phyloP scores from a whole-genome alignment of 2,797 vertebrate species.

The Tarsius wallacei region DNA sequence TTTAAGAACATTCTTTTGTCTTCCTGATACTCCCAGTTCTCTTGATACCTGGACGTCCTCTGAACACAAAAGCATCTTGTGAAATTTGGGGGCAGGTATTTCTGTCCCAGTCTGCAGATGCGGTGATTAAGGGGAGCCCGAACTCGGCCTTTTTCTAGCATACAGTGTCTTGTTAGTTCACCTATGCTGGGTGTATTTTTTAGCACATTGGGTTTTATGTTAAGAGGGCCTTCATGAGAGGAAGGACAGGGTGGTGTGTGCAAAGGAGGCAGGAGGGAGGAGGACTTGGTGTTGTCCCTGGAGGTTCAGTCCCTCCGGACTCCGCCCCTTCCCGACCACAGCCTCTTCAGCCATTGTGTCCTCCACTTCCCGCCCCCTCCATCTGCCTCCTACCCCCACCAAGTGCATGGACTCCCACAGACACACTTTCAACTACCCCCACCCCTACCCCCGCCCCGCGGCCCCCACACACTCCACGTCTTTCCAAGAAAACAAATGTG shows the following conservation, averaged over 20 bases:
- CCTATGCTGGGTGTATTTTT: neutral
- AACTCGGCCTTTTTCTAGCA: neutral
- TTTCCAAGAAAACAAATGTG: neutral
- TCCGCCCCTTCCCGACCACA: neutral
- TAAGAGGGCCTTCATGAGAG: neutral
- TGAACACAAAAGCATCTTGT: neutral
- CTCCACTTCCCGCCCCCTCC: too few species aligned
- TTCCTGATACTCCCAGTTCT: neutral
- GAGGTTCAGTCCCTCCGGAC: neutral
- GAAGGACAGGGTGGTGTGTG: neutral
- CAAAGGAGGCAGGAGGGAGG: too few species aligned
- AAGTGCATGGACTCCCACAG: neutral
- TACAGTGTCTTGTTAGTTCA: neutral
- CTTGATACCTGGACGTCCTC: neutral
- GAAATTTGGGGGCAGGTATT: neutral
- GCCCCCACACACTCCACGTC: neutral
- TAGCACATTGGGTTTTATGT: neutral
- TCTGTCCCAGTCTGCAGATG: neutral
- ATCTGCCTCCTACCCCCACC: neutral
- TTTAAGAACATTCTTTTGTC: neutral
- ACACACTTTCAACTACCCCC: too few species aligned
- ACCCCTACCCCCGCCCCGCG: too few species aligned
- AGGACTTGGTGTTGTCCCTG: too few species aligned
- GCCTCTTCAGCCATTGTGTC: neutral
- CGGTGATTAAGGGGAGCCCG: neutral